Evolutionary conservation across 2,888 invertebrate species (phyloP).

Genomic region (Prosapia bicincta): DNA sequence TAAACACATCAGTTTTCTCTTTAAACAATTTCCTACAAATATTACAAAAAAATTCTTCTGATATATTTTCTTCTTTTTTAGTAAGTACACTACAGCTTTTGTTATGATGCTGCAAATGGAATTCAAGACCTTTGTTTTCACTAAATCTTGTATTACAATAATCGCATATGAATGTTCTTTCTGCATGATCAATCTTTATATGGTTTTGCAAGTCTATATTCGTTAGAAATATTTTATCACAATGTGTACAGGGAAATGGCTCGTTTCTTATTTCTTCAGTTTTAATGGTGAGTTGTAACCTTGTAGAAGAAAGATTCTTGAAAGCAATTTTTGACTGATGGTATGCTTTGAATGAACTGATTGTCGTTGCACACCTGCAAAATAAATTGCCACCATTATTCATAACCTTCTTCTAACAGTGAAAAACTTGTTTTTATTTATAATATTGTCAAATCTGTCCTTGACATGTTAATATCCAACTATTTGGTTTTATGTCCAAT

Average conservation of each 20-base stretch:
- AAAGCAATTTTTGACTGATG: constrained; percentile 18
- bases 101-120: not conserved
- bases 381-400: constrained; percentile 4
- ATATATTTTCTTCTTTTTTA: not conserved
- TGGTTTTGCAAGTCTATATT: not conserved
- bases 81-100: not conserved
- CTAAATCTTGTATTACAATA: not conserved
- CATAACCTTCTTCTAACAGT: not conserved
- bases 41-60: not conserved
- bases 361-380: constrained; percentile 11
- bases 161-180: not conserved
- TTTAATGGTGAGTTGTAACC: not conserved
- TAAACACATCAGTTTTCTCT: not conserved
- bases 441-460: not conserved
- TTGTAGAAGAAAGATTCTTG: not conserved
- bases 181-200: not conserved
- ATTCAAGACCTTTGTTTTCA: not conserved
- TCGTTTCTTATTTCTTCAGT: not conserved
- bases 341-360: constrained; percentile 18
- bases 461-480: too few relatives aligned
- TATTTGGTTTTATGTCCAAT: too few relatives aligned
- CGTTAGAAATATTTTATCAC: not conserved
- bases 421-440: not conserved
- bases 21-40: not conserved
- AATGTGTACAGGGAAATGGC: not conserved